Evolutionary conservation across 2,797 vertebrate genomes (phyloP), one percentile per base, ranked within the genome.

Genomic region (Sebastiscus tertius): DNA sequence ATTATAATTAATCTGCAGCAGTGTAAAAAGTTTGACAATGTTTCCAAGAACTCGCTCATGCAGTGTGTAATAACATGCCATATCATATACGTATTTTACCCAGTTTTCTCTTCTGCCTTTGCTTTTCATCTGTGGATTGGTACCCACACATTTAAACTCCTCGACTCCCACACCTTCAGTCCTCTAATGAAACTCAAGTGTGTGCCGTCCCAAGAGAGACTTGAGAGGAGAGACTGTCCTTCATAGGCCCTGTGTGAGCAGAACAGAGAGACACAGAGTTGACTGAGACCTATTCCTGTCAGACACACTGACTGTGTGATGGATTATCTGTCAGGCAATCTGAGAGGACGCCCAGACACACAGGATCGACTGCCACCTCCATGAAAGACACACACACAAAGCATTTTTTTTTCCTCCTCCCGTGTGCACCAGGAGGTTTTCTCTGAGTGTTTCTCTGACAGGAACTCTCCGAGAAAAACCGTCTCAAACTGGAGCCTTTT

Each of bases 321-420:
- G 93, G 94, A 97, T 96, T 95, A 94, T 92, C 83, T 93, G 94
- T 95, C 95, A 94, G 92, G 61, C 80, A 91, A 93, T 93, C 90
- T 92, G 91, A 90, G 92, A 94, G 87, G 85, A 94, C 84, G 81
- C 88, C 92, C 92, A 83, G 90, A 90, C 93, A 72, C 9, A 82
- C 92, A 86, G 89, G 93, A 96, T 96, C 91, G 92, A 94, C 87
- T 93, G 63, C 92, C 87, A 81, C 77, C 89, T 89, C 82, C 71
- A 62, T 60, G 58, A 83, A 79, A 87, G 64, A 73, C 85, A 62
- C 82, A 67, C 81, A 71, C 75, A 72, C 65, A 73, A 58, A 70
- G 54, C 62, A 9, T 60, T 31, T 54, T 36, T 61, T 9, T 33
- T 22, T 1, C 16, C 16, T 2, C 20, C 33, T 79, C 65, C 29